phyloP scores from a whole-genome alignment of 2,797 vertebrate species.

The Brachymystax lenok region DNA sequence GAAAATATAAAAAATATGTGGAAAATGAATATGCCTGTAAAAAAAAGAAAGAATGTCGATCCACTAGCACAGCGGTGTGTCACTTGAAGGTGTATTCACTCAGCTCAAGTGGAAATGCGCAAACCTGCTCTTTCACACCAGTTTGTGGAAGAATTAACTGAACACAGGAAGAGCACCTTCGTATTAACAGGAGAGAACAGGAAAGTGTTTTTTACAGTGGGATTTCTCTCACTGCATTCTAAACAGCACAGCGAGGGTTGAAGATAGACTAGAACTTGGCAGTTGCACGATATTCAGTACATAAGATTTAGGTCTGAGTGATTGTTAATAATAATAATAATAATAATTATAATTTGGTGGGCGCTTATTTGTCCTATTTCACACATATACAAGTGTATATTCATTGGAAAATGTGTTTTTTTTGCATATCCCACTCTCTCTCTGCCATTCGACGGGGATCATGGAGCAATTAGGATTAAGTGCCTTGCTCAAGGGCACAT shows the following conservation, averaged over 20 bases:
- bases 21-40: background rate
- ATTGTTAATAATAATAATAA: slow-evolving; percentile 19
- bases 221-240: slow-evolving; percentile 36
- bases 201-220: slow-evolving; percentile 47
- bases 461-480: too few relatives aligned
- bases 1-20: background rate
- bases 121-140: background rate
- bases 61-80: too few relatives aligned
- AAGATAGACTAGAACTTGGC: slow-evolving; percentile 20
- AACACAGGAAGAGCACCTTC: slow-evolving; percentile 26
- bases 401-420: too few relatives aligned
- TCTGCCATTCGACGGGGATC: too few relatives aligned
- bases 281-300: slow-evolving; percentile 37
- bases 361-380: too few relatives aligned
- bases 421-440: too few relatives aligned
- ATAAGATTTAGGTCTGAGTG: slow-evolving; percentile 4
- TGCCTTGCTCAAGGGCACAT: too few relatives aligned
- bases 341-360: too few relatives aligned
- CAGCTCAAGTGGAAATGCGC: background rate
- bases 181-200: slow-evolving; percentile 2
- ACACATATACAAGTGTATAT: too few relatives aligned
- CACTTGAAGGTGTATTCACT: background rate
- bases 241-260: slow-evolving; percentile 44
- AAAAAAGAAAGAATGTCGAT: too few relatives aligned
- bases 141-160: slow-evolving; percentile 37